Percentiles rank a stretch among this genome's conserved stretches.
Conservation (phyloP, 2,888 invertebrate genomes). For the Schizaphis graminum region DNA sequence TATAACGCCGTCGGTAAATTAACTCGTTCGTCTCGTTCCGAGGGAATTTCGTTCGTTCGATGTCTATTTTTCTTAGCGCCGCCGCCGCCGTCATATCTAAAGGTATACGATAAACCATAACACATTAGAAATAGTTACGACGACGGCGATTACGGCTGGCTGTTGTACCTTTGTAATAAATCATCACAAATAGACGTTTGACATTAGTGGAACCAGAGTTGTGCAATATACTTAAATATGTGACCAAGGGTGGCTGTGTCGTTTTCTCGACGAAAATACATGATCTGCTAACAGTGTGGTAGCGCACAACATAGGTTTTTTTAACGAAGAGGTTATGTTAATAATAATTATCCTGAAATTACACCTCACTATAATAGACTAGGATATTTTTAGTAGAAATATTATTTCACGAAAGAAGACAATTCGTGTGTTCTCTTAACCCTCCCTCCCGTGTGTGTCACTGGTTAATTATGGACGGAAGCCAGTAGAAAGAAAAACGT, state of each 20-base stretch:
- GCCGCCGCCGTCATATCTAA: neutral
- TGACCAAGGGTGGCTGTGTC: neutral
- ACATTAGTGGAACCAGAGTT: neutral
- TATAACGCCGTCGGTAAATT: neutral
- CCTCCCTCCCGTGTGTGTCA: neutral
- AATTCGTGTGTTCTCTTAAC: neutral
- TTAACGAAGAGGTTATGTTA: neutral
- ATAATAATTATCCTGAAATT: neutral
- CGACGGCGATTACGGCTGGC: neutral
- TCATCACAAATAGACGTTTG: neutral
- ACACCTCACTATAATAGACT: neutral
- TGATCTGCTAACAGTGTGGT: too few relatives aligned
- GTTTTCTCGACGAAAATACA: neutral
- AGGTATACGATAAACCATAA: neutral
- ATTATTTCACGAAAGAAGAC: neutral
- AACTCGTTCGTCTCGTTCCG: neutral
- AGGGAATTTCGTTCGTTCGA: neutral
- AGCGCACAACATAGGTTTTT: neutral
- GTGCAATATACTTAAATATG: neutral
- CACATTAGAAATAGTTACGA: neutral
- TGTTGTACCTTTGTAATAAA: neutral
- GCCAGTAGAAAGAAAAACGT: neutral
- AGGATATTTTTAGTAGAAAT: neutral
- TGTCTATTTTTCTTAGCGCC: neutral
- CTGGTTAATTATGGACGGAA: neutral